phyloP scores from a whole-genome alignment of 2,888 invertebrate genomes.

The Amphipoea oculea region DNA sequence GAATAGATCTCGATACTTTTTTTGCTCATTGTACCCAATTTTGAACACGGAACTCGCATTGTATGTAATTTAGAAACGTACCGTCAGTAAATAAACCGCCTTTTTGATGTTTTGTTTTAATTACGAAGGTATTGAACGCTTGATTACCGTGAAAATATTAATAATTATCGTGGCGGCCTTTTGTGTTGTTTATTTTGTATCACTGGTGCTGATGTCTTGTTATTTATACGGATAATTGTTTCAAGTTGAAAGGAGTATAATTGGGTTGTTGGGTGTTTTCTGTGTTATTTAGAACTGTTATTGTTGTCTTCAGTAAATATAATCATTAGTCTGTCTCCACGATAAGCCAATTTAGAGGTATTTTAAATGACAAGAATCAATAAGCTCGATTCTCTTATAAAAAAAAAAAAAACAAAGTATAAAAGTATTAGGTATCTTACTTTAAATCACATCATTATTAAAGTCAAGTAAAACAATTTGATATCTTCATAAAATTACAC shows the following conservation, averaged over 20 bases:
- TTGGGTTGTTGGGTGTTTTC: constrained; percentile 33
- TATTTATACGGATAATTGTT: constrained; percentile 58
- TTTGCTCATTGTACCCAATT: constrained; percentile 70
- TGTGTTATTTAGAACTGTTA: constrained; percentile 15
- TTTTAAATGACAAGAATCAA: background rate
- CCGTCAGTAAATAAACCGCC: constrained; percentile 66
- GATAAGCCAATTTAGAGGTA: no score
- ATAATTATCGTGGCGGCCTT: constrained; percentile 53
- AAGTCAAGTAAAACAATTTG: background rate
- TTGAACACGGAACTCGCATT: constrained; percentile 71
- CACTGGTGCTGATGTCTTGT: constrained; percentile 51
- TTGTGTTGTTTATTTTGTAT: constrained; percentile 62
- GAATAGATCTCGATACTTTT: constrained; percentile 74
- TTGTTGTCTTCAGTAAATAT: constrained; percentile 17
- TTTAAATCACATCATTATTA: no score
- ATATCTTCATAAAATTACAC: background rate
- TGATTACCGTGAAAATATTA: constrained; percentile 64
- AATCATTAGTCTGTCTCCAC: background rate
- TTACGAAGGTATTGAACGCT: constrained; percentile 62
- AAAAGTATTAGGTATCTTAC: no score
- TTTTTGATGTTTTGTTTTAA: constrained; percentile 70
- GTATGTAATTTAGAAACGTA: constrained; percentile 63
- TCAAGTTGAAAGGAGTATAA: constrained; percentile 44
- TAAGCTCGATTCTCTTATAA: background rate
- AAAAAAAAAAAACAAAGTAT: background rate